Conservation (phyloP, 2,888 invertebrate species). For the Actias luna region DNA sequence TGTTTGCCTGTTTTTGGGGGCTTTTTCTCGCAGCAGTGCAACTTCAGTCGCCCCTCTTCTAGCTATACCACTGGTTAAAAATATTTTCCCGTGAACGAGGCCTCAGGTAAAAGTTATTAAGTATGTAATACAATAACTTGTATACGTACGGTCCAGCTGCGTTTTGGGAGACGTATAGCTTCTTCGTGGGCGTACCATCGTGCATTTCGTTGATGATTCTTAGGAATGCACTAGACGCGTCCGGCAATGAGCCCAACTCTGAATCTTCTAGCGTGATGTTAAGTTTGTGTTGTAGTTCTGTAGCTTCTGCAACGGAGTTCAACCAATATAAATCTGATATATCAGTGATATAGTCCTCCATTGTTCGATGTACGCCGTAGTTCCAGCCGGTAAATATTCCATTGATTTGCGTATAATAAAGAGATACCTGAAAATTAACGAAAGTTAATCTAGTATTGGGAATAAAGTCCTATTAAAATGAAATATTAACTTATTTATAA, state of each 20-base stretch:
- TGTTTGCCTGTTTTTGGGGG: too few species aligned
- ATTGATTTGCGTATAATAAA: constrained; percentile 89
- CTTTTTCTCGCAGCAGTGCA: too few species aligned
- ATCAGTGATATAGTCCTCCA: constrained; percentile 81
- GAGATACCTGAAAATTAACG: constrained; percentile 78
- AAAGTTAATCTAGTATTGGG: neutral
- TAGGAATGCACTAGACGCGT: constrained; percentile 83
- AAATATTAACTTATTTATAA: too few species aligned
- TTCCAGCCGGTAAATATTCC: constrained; percentile 90
- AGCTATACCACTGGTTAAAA: too few species aligned
- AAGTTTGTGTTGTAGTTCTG: constrained; percentile 83
- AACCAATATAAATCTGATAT: constrained; percentile 87
- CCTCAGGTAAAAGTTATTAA: neutral
- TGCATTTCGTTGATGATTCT: constrained; percentile 79
- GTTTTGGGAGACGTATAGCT: constrained; percentile 89
- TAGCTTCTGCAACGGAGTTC: constrained; percentile 88
- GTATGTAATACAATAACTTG: neutral
- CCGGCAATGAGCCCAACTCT: constrained; percentile 53
- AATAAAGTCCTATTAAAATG: too few species aligned
- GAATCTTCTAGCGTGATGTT: constrained; percentile 66
- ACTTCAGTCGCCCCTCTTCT: too few species aligned
- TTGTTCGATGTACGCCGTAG: constrained; percentile 84
- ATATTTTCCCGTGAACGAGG: neutral
- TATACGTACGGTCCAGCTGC: constrained; percentile 85
- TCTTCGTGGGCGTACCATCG: constrained; percentile 54